phyloP scores from a whole-genome alignment of 2,797 vertebrate genomes.

The Notamacropus eugenii region DNA sequence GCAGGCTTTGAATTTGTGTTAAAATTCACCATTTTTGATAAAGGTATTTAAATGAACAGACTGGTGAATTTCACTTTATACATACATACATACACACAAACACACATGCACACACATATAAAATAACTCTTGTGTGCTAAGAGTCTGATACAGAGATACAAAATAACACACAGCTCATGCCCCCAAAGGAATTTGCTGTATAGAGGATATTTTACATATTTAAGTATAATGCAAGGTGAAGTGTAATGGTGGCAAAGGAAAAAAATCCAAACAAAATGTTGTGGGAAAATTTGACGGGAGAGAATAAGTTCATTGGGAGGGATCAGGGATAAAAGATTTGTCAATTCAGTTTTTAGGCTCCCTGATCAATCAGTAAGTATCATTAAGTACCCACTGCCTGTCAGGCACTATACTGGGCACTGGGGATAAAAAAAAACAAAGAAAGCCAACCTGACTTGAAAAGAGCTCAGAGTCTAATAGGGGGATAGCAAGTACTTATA shows the following conservation, averaged over 20 bases:
- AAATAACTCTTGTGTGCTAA: neutral
- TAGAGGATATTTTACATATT: neutral
- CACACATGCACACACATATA: neutral
- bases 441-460: neutral
- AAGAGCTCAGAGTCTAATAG: neutral
- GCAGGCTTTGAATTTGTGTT: conserved; percentile 50
- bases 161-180: neutral
- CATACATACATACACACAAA: too few species aligned
- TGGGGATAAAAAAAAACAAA: neutral
- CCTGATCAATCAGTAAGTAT: neutral
- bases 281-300: neutral
- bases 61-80: neutral
- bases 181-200: neutral
- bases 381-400: neutral
- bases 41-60: conserved; percentile 19
- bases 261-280: neutral
- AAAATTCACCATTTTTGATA: conserved; percentile 24
- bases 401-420: neutral
- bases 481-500: neutral
- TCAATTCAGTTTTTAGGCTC: neutral
- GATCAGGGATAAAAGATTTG: neutral
- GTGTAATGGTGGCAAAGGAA: neutral
- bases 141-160: neutral
- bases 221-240: neutral
- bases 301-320: neutral